Evolutionary conservation across 2,113 vertebrate species (phyloP).

Genomic region (cat (Felis catus)): DNA sequence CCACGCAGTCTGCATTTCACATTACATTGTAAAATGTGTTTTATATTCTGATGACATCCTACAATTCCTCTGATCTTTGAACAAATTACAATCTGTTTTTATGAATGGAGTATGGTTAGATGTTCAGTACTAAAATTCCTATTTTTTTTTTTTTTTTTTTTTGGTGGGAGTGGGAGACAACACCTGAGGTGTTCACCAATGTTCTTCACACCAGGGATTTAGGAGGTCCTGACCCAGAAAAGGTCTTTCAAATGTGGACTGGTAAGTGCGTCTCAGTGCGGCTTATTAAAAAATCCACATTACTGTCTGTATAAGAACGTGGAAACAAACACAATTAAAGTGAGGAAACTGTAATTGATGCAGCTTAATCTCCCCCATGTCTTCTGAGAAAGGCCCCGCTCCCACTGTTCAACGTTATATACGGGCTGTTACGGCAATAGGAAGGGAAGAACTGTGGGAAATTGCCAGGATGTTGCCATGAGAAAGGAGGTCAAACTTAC

Average conservation of each 20-base stretch:
- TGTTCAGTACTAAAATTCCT: background rate
- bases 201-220: conserved; percentile 43
- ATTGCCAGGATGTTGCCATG: background rate
- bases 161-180: background rate
- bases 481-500: background rate
- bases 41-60: background rate
- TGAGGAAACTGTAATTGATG: background rate
- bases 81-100: background rate
- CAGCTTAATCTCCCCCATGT: background rate
- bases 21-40: background rate
- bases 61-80: background rate
- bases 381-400: background rate
- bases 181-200: background rate
- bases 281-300: background rate
- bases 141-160: background rate
- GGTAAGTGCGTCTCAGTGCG: background rate
- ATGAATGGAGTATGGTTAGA: background rate
- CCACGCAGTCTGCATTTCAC: background rate
- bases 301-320: background rate
- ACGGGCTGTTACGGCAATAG: background rate
- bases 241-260: background rate
- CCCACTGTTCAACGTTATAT: background rate
- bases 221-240: conserved; percentile 16
- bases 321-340: background rate
- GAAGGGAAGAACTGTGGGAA: background rate